These are phyloP conservation scores for Azemiops feae DNA, from an alignment of 2,113 vertebrate species.

Conservation along the genomic window DNA sequence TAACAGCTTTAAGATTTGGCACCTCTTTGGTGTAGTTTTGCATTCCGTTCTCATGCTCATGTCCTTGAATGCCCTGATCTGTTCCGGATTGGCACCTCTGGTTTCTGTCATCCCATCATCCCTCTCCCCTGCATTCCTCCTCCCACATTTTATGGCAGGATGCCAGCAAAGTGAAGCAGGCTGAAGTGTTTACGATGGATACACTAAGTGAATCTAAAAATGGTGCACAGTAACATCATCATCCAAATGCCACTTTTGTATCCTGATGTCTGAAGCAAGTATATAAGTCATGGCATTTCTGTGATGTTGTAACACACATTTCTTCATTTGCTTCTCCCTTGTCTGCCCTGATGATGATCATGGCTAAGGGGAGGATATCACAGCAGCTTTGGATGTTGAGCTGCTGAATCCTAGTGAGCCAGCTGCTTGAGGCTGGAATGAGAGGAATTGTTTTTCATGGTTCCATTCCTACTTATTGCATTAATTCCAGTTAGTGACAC, in stretches of 20 bases:
- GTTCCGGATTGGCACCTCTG: background rate
- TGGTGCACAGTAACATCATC: background rate
- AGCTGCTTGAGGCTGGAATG: background rate
- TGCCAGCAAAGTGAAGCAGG: background rate
- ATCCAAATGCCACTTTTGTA: background rate
- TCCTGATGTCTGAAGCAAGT: background rate
- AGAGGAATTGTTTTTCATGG: background rate
- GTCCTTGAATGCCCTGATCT: background rate
- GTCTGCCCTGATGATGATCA: background rate
- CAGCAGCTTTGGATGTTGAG: background rate
- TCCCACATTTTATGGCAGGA: background rate
- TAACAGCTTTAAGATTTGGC: background rate
- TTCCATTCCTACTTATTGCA: background rate
- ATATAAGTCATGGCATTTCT: background rate
- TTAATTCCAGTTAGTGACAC: background rate
- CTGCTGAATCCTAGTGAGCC: background rate
- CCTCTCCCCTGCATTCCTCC: background rate
- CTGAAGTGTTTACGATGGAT: background rate
- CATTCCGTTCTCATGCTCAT: background rate
- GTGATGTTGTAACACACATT: background rate
- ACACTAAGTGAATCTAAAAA: background rate
- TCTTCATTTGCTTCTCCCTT: background rate
- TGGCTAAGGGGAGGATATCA: background rate
- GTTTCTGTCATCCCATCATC: background rate
- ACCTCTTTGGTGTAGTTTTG: background rate